A percentile compares a stretch with the other conserved stretches of the same genome.
Evolutionary conservation across 30 jellyfish, hydroid and myxozoan species (phyloP).

Genomic region (Aurelia aurita): DNA sequence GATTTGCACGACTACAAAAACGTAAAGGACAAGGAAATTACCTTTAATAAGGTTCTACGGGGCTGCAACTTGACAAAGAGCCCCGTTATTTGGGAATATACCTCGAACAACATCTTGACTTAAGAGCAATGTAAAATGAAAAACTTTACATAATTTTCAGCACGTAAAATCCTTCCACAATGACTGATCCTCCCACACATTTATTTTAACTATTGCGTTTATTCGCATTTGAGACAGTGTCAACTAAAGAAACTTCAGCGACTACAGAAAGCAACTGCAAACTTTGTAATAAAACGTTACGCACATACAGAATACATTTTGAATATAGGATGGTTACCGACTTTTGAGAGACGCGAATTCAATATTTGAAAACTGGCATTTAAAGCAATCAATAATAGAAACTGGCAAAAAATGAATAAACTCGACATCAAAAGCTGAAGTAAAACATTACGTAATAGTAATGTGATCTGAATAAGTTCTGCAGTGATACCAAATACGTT

Average conservation of each 20-base stretch:
- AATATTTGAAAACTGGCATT: too few species aligned
- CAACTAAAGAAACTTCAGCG: conserved; percentile 32
- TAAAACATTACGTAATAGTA: too few species aligned
- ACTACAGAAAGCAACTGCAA: too few species aligned
- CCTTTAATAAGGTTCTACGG: conserved; percentile 39
- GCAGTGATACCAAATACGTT: too few species aligned
- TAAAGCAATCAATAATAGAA: too few species aligned
- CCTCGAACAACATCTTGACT: conserved; percentile 44
- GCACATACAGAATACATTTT: too few species aligned
- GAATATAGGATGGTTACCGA: too few species aligned
- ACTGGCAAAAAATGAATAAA: too few species aligned
- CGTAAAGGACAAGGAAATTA: conserved; percentile 28
- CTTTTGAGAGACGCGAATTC: too few species aligned
- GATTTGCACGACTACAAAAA: conserved; percentile 41
- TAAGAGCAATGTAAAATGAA: conserved; percentile 36
- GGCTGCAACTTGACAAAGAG: conserved; percentile 53
- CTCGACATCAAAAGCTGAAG: too few species aligned
- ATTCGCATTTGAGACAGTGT: conserved; percentile 39
- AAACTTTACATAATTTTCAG: conserved; percentile 1
- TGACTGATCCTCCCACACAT: neutral
- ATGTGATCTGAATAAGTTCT: too few species aligned
- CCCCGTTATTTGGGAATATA: conserved; percentile 42
- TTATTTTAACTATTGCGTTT: conserved; percentile 1
- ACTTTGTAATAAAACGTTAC: too few species aligned
- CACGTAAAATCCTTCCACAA: conserved; percentile 24